These are phyloP conservation scores for Serranochromis macrocephalus DNA, from an alignment of 2,113 vertebrate genomes.

Conservation along the genomic window DNA sequence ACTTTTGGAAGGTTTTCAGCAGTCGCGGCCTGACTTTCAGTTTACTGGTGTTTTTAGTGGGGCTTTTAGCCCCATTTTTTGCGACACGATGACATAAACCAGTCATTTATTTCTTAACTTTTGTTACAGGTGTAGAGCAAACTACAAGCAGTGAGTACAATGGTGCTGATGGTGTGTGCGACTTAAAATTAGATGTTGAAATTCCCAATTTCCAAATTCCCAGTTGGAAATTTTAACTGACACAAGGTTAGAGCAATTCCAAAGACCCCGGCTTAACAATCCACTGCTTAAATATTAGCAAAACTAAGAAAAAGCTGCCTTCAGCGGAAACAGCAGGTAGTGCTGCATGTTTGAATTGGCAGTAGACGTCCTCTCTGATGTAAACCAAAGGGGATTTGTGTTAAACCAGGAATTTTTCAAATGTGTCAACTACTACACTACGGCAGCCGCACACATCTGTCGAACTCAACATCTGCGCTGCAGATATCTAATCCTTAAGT, in stretches of 20 bases:
- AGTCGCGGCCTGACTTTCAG: not conserved
- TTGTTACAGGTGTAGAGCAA: not conserved
- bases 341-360: not conserved
- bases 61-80: not conserved
- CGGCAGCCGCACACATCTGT: not conserved
- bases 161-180: not conserved
- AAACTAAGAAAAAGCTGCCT: not conserved
- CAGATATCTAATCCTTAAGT: not conserved
- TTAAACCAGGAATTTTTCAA: not conserved
- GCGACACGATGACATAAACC: rapidly evolving
- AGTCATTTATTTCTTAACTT: not conserved
- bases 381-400: not conserved
- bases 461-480: not conserved
- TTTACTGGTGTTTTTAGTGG: not conserved
- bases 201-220: not conserved
- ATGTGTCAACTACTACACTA: not conserved
- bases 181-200: not conserved
- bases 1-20: not conserved
- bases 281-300: not conserved
- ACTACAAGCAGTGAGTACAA: not conserved
- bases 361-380: not conserved
- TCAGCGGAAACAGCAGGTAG: not conserved
- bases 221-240: not conserved
- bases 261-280: rapidly evolving
- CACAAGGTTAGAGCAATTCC: not conserved